A percentile compares a stretch with the other conserved stretches of the same genome.
Conservation (phyloP, 2,113 vertebrate genomes). For the Uria lomvia region DNA sequence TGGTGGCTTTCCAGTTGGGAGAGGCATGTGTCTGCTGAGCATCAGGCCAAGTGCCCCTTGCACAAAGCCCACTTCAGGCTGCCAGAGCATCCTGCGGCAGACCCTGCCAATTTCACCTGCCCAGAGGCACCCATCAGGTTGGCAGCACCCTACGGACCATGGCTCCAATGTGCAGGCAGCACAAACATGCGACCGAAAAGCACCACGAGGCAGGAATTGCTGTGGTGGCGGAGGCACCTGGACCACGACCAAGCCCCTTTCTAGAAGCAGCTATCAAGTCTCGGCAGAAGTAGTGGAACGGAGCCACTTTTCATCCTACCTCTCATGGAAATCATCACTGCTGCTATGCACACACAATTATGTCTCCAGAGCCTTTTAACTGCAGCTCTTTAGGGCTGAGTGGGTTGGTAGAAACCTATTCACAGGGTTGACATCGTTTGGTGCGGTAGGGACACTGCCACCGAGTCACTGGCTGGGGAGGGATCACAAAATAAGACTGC, state of each 20-base stretch:
- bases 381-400: slow-evolving; percentile 38
- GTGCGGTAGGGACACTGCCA: not conserved
- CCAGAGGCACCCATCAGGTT: not conserved
- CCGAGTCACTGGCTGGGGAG: not conserved
- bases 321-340: slow-evolving; percentile 24
- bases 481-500: not conserved
- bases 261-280: slow-evolving; percentile 16
- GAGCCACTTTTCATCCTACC: slow-evolving; percentile 19
- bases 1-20: not conserved
- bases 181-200: not conserved
- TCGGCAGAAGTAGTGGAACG: slow-evolving; percentile 1
- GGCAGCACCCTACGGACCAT: accelerated
- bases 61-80: not conserved
- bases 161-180: accelerated
- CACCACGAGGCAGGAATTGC: not conserved
- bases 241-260: not conserved
- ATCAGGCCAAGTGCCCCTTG: not conserved
- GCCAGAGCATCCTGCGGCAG: not conserved
- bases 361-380: slow-evolving; percentile 42
- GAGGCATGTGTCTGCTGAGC: not conserved
- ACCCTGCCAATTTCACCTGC: not conserved
- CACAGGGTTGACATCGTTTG: not conserved
- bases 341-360: slow-evolving; percentile 17
- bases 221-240: not conserved
- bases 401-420: slow-evolving; percentile 39